Base-by-base conservation (phyloP, 1,140 invertebrate species). In the Homalodisca vitripennis region DNA sequence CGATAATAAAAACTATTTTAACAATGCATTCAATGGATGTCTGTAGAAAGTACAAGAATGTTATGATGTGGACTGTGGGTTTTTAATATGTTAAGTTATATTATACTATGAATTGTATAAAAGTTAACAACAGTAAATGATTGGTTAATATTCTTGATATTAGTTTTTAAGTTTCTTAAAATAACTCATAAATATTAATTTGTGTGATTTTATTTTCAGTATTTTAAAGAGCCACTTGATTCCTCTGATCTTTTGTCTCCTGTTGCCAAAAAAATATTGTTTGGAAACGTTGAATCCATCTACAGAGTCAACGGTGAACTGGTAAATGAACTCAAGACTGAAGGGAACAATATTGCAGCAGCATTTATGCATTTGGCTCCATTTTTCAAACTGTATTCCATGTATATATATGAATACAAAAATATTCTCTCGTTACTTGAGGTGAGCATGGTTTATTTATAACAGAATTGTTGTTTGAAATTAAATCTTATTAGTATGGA, bases 301-400 rank as follows among this genome's bases (percentile, higher is more conserved):
- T 85, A 88, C 70, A 86, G 88, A 73, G 82, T 92, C 1, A 92
- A 91, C 77, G 83, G 83, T 13, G 87, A 88, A 75, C 79, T 92
- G 14, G 77, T 89, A 3, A 80, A 84, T 14, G 85, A 89, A 76
- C 78, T 92, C 70, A 85, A 86, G 74, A 75, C 82, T 41, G 82
- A 85, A 74, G 78, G 81, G 62, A 79, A 86, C 55, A 85, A 89
- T 78, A 82, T 91, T 47, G 86, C 86, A 0, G 75, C 80, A 70
- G 87, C 89, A 6, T 92, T 92, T 76, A 80, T 83, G 0, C 87
- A 87, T 74, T 80, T 92, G 51, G 89, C 87, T 20, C 90, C 90
- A 12, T 92, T 89, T 78, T 87, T 92, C 26, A 92, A 92, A 77
- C 77, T 91, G 17, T 92, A 92, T 74, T 89, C 90, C 2, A 86